phyloP scores from a whole-genome alignment of 2,113 vertebrate genomes.

The Condylura cristata region DNA sequence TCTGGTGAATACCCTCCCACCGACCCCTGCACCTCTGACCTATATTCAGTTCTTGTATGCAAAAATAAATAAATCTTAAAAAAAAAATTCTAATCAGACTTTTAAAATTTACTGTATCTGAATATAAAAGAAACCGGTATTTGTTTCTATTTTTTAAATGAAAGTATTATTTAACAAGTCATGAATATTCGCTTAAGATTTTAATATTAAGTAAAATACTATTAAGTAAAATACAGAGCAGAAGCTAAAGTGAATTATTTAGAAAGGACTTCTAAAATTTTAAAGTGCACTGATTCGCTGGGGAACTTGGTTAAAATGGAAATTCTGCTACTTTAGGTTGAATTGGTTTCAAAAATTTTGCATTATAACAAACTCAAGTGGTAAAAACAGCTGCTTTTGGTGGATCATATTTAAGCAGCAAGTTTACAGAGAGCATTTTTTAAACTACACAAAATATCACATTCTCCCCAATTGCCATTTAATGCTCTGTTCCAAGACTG shows the following conservation, averaged over 20 bases:
- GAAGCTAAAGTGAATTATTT: neutral
- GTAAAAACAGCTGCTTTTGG: neutral
- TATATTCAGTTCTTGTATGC: no score
- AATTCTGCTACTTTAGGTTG: neutral
- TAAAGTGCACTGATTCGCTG: neutral
- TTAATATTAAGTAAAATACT: neutral
- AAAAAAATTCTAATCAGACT: no score
- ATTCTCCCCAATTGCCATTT: neutral
- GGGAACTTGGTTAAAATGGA: neutral
- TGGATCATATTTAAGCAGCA: neutral
- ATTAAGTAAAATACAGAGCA: neutral
- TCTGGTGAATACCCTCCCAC: no score
- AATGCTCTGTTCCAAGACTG: neutral
- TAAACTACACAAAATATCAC: neutral
- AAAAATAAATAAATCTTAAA: no score
- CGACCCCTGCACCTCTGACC: no score
- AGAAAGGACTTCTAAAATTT: neutral
- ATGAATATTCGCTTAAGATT: no score
- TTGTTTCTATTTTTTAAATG: neutral
- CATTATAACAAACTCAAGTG: neutral
- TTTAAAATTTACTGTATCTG: neutral
- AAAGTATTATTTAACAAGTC: slow-evolving; percentile 20
- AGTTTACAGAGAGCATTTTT: neutral
- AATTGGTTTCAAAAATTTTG: neutral
- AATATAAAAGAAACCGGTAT: slow-evolving; percentile 29